Base-by-base conservation (phyloP, 2,113 vertebrate species). In the Sebastes fasciatus region DNA sequence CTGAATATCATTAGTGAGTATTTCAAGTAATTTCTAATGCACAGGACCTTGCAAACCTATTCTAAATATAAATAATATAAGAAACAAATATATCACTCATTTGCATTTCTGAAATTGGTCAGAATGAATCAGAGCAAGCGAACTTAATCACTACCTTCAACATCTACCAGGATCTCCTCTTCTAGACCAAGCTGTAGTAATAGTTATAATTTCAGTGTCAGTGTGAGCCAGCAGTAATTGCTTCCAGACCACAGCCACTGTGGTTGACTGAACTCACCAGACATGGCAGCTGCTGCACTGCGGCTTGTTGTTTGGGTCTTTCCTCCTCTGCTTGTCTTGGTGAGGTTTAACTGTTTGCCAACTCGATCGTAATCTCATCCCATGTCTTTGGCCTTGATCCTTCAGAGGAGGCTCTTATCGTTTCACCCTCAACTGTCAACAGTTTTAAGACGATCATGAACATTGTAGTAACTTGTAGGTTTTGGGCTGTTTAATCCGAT, bases 161-260 rank as follows among this genome's bases (percentile, higher is more conserved):
- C 65, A 34, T 78, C 54, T n/a, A 72, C 43, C 40, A 45, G 46
- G 57, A 40, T 51, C 45, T 57, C 55, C 46, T 80, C 0, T 62
- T 81, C 45, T 57, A 21, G 48, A 66, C 49, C n/a, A 72, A 80
- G 68, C 34, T 80, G 68, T 82, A 46, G 72, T 88, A 88, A 74
- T 79, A 63, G 80, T 65, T 68, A 17, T 76, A 83, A 70, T 84
- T 71, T 88, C 19, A 49, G 58, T 77, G 71, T 85, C 73, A 65
- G 43, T 77, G 52, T 64, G 55, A 73, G 77, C 40, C 78, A 69
- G 70, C 62, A 16, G 66, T 89, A 89, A 90, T 90, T 89, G 64
- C 65, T 88, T 79, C 79, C 91, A 89, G 90, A 88, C 58, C 60
- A 42, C 60, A 77, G 46, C 55, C 71, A 65, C 74, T 55, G 63